Percentiles rank a stretch among this genome's conserved stretches.
Conservation (phyloP, 2,888 invertebrate genomes). For the Catotricha subobsoleta region DNA sequence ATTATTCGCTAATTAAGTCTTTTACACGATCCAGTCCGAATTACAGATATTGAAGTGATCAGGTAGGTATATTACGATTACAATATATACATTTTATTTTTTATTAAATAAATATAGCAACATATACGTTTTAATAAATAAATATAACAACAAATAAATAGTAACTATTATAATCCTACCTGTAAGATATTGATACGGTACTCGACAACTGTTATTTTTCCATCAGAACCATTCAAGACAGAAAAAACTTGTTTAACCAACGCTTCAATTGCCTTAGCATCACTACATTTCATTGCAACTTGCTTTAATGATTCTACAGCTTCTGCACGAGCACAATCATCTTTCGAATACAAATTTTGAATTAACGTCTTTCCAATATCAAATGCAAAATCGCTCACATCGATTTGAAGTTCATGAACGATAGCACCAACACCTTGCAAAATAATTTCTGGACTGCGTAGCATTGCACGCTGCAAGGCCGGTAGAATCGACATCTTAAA, state of each 20-base stretch:
- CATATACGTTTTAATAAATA: too few species aligned
- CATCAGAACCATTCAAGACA: constrained; percentile 73
- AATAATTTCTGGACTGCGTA: constrained; percentile 84
- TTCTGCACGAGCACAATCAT: constrained; percentile 54
- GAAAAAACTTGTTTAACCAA: constrained; percentile 55
- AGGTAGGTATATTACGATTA: too few species aligned
- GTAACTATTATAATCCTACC: constrained; percentile 34
- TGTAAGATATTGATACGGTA: constrained; percentile 75
- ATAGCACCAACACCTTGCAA: constrained; percentile 64
- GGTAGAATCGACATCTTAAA: constrained; percentile 62
- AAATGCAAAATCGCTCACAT: constrained; percentile 56
- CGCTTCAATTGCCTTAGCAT: constrained; percentile 43
- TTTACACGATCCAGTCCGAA: too few species aligned
- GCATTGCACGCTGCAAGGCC: constrained; percentile 74
- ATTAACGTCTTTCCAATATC: constrained; percentile 70
- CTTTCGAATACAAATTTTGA: constrained; percentile 69
- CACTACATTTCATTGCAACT: constrained; percentile 53
- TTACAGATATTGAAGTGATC: too few species aligned
- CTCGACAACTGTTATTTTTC: constrained; percentile 73
- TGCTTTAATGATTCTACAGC: constrained; percentile 54
- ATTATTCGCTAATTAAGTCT: too few species aligned
- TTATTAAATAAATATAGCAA: too few species aligned
- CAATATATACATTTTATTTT: too few species aligned
- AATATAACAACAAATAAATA: too few species aligned
- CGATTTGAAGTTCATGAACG: constrained; percentile 48